Conservation (phyloP, 2,113 vertebrate species). For the Trematomus loennbergii region DNA sequence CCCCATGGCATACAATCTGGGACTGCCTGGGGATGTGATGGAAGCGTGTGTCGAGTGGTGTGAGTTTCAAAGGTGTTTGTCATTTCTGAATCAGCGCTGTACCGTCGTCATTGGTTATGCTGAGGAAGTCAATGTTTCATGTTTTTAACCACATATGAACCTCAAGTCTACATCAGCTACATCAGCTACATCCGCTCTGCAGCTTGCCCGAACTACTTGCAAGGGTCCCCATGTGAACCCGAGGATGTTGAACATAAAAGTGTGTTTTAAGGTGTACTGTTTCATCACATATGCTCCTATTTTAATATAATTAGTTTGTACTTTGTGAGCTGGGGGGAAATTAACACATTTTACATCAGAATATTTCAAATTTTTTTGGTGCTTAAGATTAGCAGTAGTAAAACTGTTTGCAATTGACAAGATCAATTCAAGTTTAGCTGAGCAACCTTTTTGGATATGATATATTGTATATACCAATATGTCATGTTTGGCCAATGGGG, state of each 20-base stretch:
- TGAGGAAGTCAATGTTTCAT: conserved; percentile 83
- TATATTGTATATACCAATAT: too few relatives aligned
- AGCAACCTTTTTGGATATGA: too few relatives aligned
- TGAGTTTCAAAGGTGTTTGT: conserved; percentile 68
- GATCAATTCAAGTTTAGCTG: too few relatives aligned
- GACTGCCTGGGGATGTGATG: conserved; percentile 22
- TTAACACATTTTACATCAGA: too few relatives aligned
- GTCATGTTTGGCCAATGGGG: too few relatives aligned
- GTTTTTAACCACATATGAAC: conserved; percentile 84
- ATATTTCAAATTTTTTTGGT: too few relatives aligned
- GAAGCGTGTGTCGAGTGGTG: conserved; percentile 22
- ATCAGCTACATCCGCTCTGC: conserved; percentile 74
- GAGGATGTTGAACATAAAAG: conserved; percentile 49
- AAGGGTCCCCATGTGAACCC: conserved; percentile 21
- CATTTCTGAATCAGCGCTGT: conserved; percentile 84
- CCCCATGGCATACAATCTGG: conserved; percentile 26
- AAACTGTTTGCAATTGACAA: too few relatives aligned
- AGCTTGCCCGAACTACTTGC: conserved; percentile 43
- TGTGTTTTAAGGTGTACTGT: neutral
- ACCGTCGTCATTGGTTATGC: conserved; percentile 66
- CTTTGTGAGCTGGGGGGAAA: too few relatives aligned
- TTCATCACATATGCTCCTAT: neutral
- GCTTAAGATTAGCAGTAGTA: too few relatives aligned
- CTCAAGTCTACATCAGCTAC: conserved; percentile 60
- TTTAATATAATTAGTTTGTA: neutral